Percentiles rank a stretch among this genome's conserved stretches.
These are phyloP conservation scores for Ernsta delagoae DNA, from an alignment of 2,888 invertebrate genomes.

Conservation along the genomic window DNA sequence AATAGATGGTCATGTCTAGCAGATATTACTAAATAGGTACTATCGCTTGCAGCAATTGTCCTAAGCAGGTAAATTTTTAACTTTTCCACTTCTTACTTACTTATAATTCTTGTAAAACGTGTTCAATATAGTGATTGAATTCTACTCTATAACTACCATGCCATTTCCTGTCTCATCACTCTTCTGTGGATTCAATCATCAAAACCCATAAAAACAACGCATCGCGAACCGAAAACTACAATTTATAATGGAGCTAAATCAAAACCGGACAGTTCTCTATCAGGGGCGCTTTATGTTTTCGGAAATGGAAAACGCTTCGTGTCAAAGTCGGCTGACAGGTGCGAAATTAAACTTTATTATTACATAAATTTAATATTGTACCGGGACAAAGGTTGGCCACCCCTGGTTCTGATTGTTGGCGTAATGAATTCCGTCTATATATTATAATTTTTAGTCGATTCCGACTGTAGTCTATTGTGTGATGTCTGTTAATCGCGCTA, in stretches of 20 bases:
- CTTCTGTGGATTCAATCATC: background rate
- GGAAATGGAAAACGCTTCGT: constrained; percentile 61
- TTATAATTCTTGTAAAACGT: too few relatives aligned
- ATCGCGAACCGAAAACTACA: constrained; percentile 11
- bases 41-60: too few relatives aligned
- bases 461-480: background rate
- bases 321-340: constrained; percentile 64
- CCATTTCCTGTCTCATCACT: background rate
- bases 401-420: constrained; percentile 45
- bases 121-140: too few relatives aligned
- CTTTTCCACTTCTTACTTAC: too few relatives aligned
- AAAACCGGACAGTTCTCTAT: constrained; percentile 48
- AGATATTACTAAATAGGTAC: too few relatives aligned
- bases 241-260: constrained; percentile 39
- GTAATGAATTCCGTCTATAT: constrained; percentile 47
- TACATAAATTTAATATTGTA: constrained; percentile 58
- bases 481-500: background rate
- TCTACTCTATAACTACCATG: too few relatives aligned
- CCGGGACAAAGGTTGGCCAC: constrained; percentile 46
- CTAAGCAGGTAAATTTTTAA: too few relatives aligned
- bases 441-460: constrained; percentile 47
- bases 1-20: too few relatives aligned
- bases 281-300: constrained; percentile 55
- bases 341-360: constrained; percentile 68
- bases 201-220: constrained; percentile 8